Evolutionary conservation across 1,140 invertebrate genomes (phyloP).

Genomic region (Proales similis): DNA sequence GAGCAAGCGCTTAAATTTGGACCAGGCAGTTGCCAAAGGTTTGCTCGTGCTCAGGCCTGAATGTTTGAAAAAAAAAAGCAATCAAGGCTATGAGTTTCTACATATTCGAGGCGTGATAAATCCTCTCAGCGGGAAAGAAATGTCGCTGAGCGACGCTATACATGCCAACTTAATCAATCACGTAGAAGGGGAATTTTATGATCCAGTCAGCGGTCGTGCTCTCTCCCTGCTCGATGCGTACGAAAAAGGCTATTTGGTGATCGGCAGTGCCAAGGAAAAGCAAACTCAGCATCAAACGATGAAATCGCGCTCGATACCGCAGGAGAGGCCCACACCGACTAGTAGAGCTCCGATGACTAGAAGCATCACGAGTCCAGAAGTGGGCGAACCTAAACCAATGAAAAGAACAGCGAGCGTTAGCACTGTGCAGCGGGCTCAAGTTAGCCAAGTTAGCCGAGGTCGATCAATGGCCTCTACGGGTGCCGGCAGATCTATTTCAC

Average conservation of each 20-base stretch:
- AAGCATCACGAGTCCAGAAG: too few species aligned
- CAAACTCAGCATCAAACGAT: too few species aligned
- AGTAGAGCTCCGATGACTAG: too few species aligned
- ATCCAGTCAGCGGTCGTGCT: constrained; percentile 49
- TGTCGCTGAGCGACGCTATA: constrained; percentile 47
- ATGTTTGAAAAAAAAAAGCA: constrained; percentile 52
- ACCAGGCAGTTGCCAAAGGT: constrained; percentile 77
- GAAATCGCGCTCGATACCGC: too few species aligned
- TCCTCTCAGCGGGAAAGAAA: constrained; percentile 46
- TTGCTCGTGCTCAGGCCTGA: constrained; percentile 71
- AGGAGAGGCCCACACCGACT: too few species aligned
- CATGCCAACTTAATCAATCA: constrained; percentile 46
- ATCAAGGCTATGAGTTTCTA: constrained; percentile 62
- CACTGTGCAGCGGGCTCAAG: too few species aligned
- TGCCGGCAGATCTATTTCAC: too few species aligned
- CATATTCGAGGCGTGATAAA: constrained; percentile 39
- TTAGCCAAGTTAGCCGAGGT: too few species aligned
- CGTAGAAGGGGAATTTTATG: constrained; percentile 36
- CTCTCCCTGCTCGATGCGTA: constrained; percentile 32
- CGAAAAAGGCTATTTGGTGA: constrained; percentile 35
- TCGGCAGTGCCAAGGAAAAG: too few species aligned
- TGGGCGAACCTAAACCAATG: too few species aligned
- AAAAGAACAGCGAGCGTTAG: too few species aligned
- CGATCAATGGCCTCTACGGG: too few species aligned
- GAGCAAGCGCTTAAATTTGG: constrained; percentile 59